phyloP scores from a whole-genome alignment of 1,140 invertebrate species.

The Rhagoletis pomonella region DNA sequence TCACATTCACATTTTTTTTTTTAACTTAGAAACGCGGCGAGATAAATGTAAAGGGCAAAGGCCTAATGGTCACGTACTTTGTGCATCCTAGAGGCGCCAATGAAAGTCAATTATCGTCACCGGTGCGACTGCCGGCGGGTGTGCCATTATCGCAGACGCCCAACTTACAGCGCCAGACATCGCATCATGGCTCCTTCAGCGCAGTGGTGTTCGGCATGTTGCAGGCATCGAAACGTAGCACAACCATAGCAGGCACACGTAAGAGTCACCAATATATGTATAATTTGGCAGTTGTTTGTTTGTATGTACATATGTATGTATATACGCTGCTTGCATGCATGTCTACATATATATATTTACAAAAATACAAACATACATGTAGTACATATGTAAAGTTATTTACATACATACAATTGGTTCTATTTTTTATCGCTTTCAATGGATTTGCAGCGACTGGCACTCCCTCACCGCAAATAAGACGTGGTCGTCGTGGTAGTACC shows the following conservation, averaged over 20 bases:
- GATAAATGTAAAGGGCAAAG: slow-evolving; percentile 95
- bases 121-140: slow-evolving; percentile 69
- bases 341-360: not conserved
- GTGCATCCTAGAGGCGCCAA: slow-evolving; percentile 80
- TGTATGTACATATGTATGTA: not conserved
- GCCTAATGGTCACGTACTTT: slow-evolving; percentile 95
- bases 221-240: slow-evolving; percentile 82
- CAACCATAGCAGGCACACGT: slow-evolving; percentile 77
- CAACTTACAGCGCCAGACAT: slow-evolving; percentile 80
- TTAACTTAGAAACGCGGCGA: slow-evolving; percentile 82
- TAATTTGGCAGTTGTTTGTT: not conserved
- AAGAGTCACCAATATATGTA: slow-evolving; percentile 58
- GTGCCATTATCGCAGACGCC: slow-evolving; percentile 68
- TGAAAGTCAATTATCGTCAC: slow-evolving; percentile 74
- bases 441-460: slow-evolving; percentile 69
- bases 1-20: not conserved
- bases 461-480: slow-evolving; percentile 72
- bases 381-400: not conserved
- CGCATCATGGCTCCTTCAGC: slow-evolving; percentile 85
- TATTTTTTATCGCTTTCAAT: slow-evolving; percentile 38
- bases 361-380: not conserved
- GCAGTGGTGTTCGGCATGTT: slow-evolving; percentile 92
- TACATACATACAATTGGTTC: slow-evolving; percentile 15
- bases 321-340: not conserved
- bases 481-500: slow-evolving; percentile 74